Evolutionary conservation across 2,113 vertebrate species (phyloP).

Genomic region (Periophthalmodon schlosseri): DNA sequence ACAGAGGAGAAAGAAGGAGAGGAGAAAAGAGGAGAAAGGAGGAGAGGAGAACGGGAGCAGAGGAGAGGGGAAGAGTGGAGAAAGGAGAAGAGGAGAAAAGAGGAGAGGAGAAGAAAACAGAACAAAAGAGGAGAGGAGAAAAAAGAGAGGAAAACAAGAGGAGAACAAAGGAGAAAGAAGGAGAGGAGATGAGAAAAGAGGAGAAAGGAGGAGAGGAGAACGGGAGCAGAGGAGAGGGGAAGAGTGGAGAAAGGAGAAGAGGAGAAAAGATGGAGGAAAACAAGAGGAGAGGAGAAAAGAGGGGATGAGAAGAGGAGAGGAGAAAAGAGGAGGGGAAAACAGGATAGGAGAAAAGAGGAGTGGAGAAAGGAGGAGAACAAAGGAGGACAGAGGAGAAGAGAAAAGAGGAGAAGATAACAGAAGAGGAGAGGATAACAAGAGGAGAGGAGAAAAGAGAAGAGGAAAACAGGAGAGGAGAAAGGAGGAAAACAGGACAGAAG

Average conservation of each 20-base stretch:
- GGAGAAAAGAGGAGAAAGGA: no score
- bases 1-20: no score
- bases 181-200: constrained; percentile 46
- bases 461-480: not conserved
- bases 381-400: constrained; percentile 49
- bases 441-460: constrained; percentile 52
- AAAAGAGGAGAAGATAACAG: not conserved
- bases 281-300: constrained; percentile 55
- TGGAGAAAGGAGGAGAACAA: constrained; percentile 42
- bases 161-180: constrained; percentile 1
- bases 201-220: constrained; percentile 36
- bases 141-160: not conserved
- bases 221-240: no score
- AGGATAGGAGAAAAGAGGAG: not conserved
- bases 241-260: no score
- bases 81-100: not conserved
- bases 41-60: no score
- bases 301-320: constrained; percentile 37
- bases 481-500: constrained; percentile 38
- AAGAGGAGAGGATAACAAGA: constrained; percentile 37
- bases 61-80: constrained; percentile 12
- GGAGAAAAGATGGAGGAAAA: no score
- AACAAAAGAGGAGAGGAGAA: constrained; percentile 40
- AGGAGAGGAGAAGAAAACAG: constrained; percentile 45
- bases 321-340: constrained; percentile 45